Conservation (phyloP, 2,888 invertebrate genomes). For the Leucophenga montana region DNA sequence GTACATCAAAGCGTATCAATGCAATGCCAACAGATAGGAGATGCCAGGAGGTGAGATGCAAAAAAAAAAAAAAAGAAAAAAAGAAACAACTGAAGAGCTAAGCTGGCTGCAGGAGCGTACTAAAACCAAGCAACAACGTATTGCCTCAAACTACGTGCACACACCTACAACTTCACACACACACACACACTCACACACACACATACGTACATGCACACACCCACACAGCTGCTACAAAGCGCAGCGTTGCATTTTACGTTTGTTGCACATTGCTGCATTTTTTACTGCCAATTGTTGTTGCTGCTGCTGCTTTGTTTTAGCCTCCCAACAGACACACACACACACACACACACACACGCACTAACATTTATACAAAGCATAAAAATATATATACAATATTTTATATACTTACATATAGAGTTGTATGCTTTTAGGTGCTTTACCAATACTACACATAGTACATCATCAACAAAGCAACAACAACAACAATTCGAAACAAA, state of each 20-base stretch:
- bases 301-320: background rate
- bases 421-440: constrained; percentile 35
- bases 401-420: background rate
- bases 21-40: background rate
- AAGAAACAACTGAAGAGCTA: constrained; percentile 15
- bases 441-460: constrained; percentile 21
- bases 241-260: constrained; percentile 25
- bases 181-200: constrained; percentile 30
- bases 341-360: background rate
- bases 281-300: constrained; percentile 30
- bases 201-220: constrained; percentile 23
- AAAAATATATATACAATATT: constrained; percentile 11
- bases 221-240: constrained; percentile 21
- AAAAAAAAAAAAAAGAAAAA: constrained; percentile 19
- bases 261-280: constrained; percentile 31
- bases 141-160: background rate
- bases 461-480: constrained; percentile 11
- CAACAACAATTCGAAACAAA: constrained; percentile 25
- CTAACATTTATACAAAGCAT: constrained; percentile 18
- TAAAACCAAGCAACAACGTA: background rate
- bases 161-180: background rate
- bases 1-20: constrained; percentile 52
- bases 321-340: constrained; percentile 1
- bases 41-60: constrained; percentile 17
- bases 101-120: constrained; percentile 1